phyloP scores from a whole-genome alignment of 2,113 vertebrate species.

The Salvelinus fontinalis region DNA sequence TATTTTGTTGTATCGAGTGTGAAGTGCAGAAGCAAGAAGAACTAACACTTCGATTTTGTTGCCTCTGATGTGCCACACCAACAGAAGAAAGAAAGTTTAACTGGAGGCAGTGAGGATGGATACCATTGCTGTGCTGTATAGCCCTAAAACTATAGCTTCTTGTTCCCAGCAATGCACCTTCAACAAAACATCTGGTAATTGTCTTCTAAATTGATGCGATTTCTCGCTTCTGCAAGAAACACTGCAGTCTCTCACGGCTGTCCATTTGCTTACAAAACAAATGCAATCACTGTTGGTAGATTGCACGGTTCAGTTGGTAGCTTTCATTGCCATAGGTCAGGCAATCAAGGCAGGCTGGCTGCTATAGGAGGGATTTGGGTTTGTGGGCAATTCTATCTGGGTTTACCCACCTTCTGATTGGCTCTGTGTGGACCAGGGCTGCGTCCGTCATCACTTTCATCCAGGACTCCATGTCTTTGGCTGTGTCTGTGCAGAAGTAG shows the following conservation, averaged over 20 bases:
- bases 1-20: conserved; percentile 3
- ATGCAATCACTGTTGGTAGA: neutral
- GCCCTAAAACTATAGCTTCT: neutral
- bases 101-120: neutral
- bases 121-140: neutral
- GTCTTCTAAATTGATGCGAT: too few relatives aligned
- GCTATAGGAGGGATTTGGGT: neutral
- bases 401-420: conserved; percentile 82
- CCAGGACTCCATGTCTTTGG: conserved; percentile 97
- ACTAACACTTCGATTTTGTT: neutral
- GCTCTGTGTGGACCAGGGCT: conserved; percentile 89
- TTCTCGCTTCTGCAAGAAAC: too few relatives aligned
- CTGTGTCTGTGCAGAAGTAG: conserved; percentile 96
- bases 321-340: neutral
- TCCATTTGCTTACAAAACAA: too few relatives aligned
- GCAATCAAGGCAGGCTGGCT: neutral
- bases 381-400: neutral
- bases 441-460: conserved; percentile 98
- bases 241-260: too few relatives aligned
- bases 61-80: neutral
- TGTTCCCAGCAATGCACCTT: too few relatives aligned
- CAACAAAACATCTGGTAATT: too few relatives aligned
- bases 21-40: conserved; percentile 1
- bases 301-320: neutral
- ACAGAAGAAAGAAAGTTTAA: neutral